These are phyloP conservation scores for Arctia plantaginis DNA, from an alignment of 2,888 invertebrate genomes.

Conservation along the genomic window DNA sequence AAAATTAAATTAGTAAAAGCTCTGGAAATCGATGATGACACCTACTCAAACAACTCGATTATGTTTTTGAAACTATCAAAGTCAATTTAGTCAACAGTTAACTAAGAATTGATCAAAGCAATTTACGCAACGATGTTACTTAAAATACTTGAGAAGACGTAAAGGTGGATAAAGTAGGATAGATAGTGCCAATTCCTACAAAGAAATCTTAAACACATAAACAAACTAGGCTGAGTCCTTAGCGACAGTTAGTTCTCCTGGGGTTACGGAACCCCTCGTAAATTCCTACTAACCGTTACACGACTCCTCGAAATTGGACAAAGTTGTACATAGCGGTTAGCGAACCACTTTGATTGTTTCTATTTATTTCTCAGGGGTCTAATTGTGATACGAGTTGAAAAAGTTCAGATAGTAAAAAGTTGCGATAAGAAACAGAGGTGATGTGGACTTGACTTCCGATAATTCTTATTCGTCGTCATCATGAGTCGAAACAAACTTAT, in stretches of 20 bases:
- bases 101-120: not conserved
- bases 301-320: conserved; percentile 13
- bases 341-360: conserved; percentile 15
- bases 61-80: not conserved
- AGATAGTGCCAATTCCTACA: not conserved
- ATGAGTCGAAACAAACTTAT: too few relatives aligned
- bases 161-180: not conserved
- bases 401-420: not conserved
- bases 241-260: not conserved
- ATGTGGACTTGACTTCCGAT: not conserved
- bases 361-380: conserved; percentile 1
- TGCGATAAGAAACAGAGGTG: not conserved
- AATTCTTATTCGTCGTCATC: too few relatives aligned
- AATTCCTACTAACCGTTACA: conserved; percentile 13
- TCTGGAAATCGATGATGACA: too few relatives aligned
- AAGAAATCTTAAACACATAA: conserved; percentile 7
- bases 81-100: not conserved
- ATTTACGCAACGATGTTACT: not conserved
- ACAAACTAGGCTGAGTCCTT: conserved; percentile 1
- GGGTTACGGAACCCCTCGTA: conserved; percentile 7
- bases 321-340: conserved; percentile 10
- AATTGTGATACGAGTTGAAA: not conserved
- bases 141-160: not conserved
- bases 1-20: too few relatives aligned
- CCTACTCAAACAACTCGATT: too few relatives aligned